Conservation (phyloP, 2,113 vertebrate species). For the Isurus oxyrinchus region DNA sequence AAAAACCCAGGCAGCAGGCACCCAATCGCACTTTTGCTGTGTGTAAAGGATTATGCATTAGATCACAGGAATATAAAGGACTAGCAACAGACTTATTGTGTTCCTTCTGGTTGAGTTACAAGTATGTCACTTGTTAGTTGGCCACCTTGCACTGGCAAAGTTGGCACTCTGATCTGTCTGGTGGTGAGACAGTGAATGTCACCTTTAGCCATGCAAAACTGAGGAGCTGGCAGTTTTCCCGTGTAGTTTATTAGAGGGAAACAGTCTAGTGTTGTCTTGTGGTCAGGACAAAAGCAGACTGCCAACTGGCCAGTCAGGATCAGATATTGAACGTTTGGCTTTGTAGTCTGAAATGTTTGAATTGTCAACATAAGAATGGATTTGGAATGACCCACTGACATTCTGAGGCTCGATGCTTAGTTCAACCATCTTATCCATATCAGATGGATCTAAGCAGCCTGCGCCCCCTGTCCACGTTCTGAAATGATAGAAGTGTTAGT, state of each 20-base stretch:
- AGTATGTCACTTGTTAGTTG: neutral
- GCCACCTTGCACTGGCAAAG: neutral
- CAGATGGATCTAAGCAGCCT: neutral
- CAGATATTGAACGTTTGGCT: neutral
- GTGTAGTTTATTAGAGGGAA: neutral
- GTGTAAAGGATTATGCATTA: neutral
- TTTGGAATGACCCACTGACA: neutral
- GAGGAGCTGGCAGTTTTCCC: neutral
- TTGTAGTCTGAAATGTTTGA: neutral
- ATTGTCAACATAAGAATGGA: neutral
- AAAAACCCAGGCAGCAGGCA: neutral
- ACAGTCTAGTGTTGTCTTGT: neutral
- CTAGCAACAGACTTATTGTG: neutral
- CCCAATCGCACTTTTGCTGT: neutral
- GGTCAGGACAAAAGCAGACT: neutral
- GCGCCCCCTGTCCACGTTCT: neutral
- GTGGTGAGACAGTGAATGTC: neutral
- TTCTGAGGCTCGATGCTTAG: neutral
- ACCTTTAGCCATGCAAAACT: neutral
- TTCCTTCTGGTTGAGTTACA: neutral
- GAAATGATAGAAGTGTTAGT: neutral
- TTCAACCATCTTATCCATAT: neutral
- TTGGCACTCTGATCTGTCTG: neutral
- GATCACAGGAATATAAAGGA: neutral
- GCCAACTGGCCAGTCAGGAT: neutral